phyloP scores from a whole-genome alignment of 1,140 invertebrate species.

The Neodiprion pinetum region DNA sequence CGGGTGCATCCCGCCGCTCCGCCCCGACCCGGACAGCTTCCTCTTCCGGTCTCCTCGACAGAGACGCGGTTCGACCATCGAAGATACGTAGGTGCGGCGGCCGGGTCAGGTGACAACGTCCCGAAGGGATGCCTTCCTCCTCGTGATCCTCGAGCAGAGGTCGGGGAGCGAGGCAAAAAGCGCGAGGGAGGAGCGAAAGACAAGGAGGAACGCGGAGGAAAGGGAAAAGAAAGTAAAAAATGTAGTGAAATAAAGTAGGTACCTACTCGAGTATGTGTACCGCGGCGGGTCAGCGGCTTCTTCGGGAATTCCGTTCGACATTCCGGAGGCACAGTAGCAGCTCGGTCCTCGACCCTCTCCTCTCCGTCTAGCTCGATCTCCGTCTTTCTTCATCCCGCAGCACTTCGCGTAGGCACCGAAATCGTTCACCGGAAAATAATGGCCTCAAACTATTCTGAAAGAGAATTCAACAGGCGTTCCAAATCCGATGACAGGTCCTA shows the following conservation, averaged over 20 bases:
- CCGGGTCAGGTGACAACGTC: constrained; percentile 40
- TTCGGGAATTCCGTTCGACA: constrained; percentile 5
- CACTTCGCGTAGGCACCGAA: neutral
- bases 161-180: neutral
- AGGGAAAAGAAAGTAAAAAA: too few relatives aligned
- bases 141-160: neutral
- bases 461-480: constrained; percentile 18
- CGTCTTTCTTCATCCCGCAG: neutral
- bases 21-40: constrained; percentile 31
- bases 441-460: constrained; percentile 12
- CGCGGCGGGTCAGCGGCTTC: neutral
- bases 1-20: neutral
- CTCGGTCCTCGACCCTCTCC: neutral
- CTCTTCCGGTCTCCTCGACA: constrained; percentile 38
- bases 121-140: constrained; percentile 20
- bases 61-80: too few relatives aligned
- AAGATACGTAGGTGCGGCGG: neutral
- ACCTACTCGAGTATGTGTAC: too few relatives aligned
- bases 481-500: constrained; percentile 22
- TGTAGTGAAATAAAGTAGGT: too few relatives aligned
- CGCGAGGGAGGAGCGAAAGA: neutral
- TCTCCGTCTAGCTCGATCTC: neutral
- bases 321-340: constrained; percentile 1
- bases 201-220: too few relatives aligned
- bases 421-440: constrained; percentile 13